Conservation (phyloP, 2,888 invertebrate genomes). For the Campoletis raptor region DNA sequence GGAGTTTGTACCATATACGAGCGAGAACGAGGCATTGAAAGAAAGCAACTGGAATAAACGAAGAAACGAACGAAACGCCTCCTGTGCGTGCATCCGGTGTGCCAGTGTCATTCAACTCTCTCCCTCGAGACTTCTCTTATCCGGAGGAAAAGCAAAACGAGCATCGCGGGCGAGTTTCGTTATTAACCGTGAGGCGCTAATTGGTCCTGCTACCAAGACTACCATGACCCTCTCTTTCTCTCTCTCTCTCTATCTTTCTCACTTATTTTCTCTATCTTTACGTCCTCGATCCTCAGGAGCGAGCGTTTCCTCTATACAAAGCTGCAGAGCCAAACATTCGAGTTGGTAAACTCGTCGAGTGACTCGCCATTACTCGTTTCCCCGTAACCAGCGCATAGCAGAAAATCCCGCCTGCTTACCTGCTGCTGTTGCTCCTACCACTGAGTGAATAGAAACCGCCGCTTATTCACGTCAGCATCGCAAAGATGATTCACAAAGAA, state of each 20-base stretch:
- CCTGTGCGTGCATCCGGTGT: constrained; percentile 62
- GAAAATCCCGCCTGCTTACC: constrained; percentile 44
- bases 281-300: constrained; percentile 26
- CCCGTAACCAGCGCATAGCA: constrained; percentile 43
- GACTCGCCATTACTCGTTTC: constrained; percentile 59
- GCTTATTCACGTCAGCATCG: constrained; percentile 71
- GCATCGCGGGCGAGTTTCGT: constrained; percentile 58
- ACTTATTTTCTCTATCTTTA: not conserved
- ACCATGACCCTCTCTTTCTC: constrained; percentile 5
- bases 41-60: not conserved
- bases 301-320: constrained; percentile 46
- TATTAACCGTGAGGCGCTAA: constrained; percentile 68
- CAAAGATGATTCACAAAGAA: constrained; percentile 77
- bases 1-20: constrained; percentile 10
- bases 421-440: constrained; percentile 46
- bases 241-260: not conserved
- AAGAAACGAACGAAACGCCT: not conserved
- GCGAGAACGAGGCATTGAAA: not conserved
- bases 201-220: constrained; percentile 59
- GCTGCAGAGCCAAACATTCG: constrained; percentile 30
- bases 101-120: constrained; percentile 67
- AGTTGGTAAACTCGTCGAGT: constrained; percentile 46
- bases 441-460: constrained; percentile 64
- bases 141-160: constrained; percentile 52
- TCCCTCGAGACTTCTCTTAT: constrained; percentile 38